phyloP scores from a whole-genome alignment of 2,113 vertebrate genomes.

The Pyrgilauda ruficollis region DNA sequence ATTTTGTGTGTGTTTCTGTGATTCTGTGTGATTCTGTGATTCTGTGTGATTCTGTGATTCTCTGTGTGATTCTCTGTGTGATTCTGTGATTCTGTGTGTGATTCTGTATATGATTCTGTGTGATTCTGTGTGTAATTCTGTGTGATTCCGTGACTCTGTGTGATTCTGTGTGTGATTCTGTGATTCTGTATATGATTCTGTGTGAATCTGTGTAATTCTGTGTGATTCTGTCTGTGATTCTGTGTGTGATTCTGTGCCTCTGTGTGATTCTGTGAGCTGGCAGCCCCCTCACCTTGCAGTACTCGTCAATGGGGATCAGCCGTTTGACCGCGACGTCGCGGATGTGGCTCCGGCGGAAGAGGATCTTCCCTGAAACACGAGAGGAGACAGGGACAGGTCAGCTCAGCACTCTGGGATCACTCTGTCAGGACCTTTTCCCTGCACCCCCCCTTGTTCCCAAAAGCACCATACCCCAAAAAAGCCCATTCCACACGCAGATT shows the following conservation, averaged over 20 bases:
- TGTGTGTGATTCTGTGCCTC: neutral
- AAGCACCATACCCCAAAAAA: neutral
- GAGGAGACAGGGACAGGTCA: neutral
- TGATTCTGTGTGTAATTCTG: no score
- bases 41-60: no score
- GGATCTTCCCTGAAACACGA: conserved; percentile 89
- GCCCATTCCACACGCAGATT: neutral
- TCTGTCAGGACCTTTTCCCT: neutral
- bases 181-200: neutral
- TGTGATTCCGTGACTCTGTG: no score
- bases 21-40: no score
- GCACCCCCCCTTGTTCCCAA: neutral
- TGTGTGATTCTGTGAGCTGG: neutral
- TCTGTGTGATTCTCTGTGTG: no score
- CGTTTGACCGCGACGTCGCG: conserved; percentile 96
- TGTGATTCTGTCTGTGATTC: no score
- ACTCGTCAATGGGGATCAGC: conserved; percentile 94
- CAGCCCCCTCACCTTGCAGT: conserved; percentile 88
- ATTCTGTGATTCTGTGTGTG: no score
- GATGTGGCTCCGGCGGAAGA: conserved; percentile 95
- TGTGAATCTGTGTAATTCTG: no score
- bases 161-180: neutral
- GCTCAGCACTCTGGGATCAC: neutral
- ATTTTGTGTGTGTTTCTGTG: no score
- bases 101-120: no score